Evolutionary conservation across 2,113 vertebrate species (phyloP).

Genomic region (Pogonocichla stellata): DNA sequence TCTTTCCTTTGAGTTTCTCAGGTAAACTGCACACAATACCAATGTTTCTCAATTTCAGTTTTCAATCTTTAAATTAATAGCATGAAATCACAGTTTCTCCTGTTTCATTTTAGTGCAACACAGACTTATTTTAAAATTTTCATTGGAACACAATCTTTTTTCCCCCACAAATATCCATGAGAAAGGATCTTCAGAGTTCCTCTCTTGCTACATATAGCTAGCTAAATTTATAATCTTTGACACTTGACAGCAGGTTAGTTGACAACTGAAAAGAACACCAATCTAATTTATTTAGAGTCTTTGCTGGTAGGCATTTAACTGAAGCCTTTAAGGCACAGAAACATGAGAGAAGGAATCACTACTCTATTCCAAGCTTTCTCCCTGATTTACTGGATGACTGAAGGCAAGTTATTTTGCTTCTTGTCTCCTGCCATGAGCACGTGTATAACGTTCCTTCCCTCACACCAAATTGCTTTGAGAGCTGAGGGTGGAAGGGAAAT

Average conservation of each 20-base stretch:
- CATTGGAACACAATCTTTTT: neutral
- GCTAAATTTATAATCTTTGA: neutral
- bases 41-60: neutral
- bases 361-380: neutral
- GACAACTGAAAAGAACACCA: neutral
- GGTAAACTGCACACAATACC: neutral
- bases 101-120: neutral
- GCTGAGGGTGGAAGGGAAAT: neutral
- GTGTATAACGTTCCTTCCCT: neutral
- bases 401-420: conserved; percentile 10
- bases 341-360: neutral
- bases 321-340: neutral
- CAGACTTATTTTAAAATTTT: neutral
- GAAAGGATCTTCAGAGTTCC: neutral
- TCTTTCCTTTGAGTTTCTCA: neutral
- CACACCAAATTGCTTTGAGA: neutral
- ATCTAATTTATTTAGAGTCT: conserved; percentile 9
- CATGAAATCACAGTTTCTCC: neutral
- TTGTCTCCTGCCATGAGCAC: neutral
- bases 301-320: neutral
- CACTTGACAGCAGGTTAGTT: neutral
- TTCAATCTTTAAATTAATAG: neutral
- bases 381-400: neutral
- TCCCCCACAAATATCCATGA: neutral
- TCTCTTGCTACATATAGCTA: neutral